phyloP scores from a whole-genome alignment of 2,113 vertebrate species.

The Odontesthes bonariensis region DNA sequence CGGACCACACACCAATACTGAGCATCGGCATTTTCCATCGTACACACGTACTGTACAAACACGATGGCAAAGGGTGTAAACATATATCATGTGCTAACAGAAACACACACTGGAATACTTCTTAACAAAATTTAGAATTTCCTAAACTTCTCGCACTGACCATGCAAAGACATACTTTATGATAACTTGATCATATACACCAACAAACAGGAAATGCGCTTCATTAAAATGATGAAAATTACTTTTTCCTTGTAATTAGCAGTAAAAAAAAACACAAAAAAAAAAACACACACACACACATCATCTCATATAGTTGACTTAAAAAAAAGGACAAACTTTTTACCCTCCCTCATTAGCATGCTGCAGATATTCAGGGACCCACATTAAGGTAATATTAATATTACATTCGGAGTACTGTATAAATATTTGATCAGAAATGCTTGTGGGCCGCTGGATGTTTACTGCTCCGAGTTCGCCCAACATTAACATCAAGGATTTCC shows the following conservation, averaged over 20 bases:
- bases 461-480: conserved; percentile 72
- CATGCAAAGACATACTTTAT: not conserved
- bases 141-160: conserved; percentile 6
- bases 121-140: conserved; percentile 47
- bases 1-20: conserved; percentile 61
- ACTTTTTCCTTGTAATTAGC: conserved; percentile 12
- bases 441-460: conserved; percentile 74
- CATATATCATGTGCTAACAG: conserved; percentile 15
- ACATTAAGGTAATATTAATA: conserved; percentile 81
- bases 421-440: conserved; percentile 81
- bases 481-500: conserved; percentile 78
- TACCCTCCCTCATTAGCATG: conserved; percentile 68
- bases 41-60: conserved; percentile 29
- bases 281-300: too few relatives aligned
- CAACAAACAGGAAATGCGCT: conserved; percentile 5
- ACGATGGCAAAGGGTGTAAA: conserved; percentile 29
- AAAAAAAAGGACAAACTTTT: conserved; percentile 44
- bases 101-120: conserved; percentile 35
- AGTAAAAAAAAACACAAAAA: conserved; percentile 54
- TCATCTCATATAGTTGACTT: conserved; percentile 34
- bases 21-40: not conserved
- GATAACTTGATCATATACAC: not conserved
- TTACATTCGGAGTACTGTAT: conserved; percentile 77
- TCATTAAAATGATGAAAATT: conserved; percentile 34
- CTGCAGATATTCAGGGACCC: conserved; percentile 68